Base-by-base conservation (phyloP, 1,140 invertebrate genomes). In the Thaumetopoea pityocampa region DNA sequence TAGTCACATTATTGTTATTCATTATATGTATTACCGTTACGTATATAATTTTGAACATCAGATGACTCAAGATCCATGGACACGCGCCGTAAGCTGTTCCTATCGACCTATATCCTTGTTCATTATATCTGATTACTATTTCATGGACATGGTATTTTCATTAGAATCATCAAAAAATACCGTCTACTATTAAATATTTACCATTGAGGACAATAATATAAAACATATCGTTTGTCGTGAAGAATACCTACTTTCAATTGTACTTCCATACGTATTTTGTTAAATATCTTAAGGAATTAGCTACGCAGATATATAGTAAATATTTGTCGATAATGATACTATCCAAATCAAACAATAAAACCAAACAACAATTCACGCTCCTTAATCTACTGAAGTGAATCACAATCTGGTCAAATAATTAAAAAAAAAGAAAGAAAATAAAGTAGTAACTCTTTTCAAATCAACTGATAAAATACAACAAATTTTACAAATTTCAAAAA, bases 41-140 rank as follows among this genome's bases (percentile, higher is more conserved):
- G 79, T 83, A 83, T 83, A 81, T 83, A 81, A 73, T 83, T 83
- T 83, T 83, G 79, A 83, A 83, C 79, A 76, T 80, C 61, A 58
- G 79, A 83, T 71, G 67, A 77, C 51, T 76, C 51, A 50, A 53
- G 58, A 60, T 53, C 38, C 51, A 57, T 61, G 72, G 68, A 72
- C 69, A 58, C 41, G 51, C 51, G 48, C 51, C 57, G 41, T 52
- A 52, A 48, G 52, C 28, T 24, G 34, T 46, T 45, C 40, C 29
- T 26, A 42, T 33, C 28, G 30, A 27, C 50, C 48, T 40, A 24
- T 35, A 32, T 41, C 38, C 54, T 53, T 48, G 20, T 52, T 63
- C 29, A 40, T 54, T 45, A 52, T 55, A 36, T 43, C 53, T 30
- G 18, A 40, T 34, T 23, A 47, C 49, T 54, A 49, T 53, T 57